These are phyloP conservation scores for Phaonia tiefii DNA, from an alignment of 2,888 invertebrate genomes.

Conservation along the genomic window DNA sequence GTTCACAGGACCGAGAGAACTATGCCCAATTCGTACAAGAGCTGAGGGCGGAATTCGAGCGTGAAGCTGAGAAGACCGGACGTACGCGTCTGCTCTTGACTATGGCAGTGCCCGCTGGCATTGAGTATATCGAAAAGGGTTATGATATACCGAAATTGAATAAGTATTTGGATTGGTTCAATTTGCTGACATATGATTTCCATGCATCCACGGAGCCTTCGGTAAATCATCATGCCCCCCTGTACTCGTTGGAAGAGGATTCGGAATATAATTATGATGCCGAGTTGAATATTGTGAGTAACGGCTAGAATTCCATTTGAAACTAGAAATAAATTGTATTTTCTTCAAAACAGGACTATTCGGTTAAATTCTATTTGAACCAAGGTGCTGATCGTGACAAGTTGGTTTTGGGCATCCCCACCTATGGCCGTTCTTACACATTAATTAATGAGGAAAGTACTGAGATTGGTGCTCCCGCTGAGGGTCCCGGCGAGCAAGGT, in stretches of 20 bases:
- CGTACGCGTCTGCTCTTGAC: slow-evolving; percentile 90
- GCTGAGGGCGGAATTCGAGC: slow-evolving; percentile 92
- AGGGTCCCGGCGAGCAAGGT: slow-evolving; percentile 94
- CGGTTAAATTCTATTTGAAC: slow-evolving; percentile 90
- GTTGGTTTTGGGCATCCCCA: slow-evolving; percentile 92
- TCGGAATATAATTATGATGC: slow-evolving; percentile 94
- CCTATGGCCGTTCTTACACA: slow-evolving; percentile 94
- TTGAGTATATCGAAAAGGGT: slow-evolving; percentile 95
- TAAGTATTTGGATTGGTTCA: slow-evolving; percentile 95
- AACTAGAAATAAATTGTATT: neutral
- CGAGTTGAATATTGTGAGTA: slow-evolving; percentile 93
- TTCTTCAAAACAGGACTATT: slow-evolving; percentile 86
- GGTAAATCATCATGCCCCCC: slow-evolving; percentile 94
- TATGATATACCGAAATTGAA: slow-evolving; percentile 94
- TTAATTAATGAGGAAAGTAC: slow-evolving; percentile 91
- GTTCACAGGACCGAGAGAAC: slow-evolving; percentile 91
- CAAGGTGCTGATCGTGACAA: slow-evolving; percentile 90
- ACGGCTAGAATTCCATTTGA: neutral
- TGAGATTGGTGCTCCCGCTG: slow-evolving; percentile 93
- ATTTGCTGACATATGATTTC: slow-evolving; percentile 94
- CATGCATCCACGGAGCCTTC: slow-evolving; percentile 95
- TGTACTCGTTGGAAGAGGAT: slow-evolving; percentile 88
- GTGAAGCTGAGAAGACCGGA: slow-evolving; percentile 91
- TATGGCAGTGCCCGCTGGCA: slow-evolving; percentile 96
- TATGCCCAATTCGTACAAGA: slow-evolving; percentile 94